phyloP scores from a whole-genome alignment of 2,888 invertebrate species.

The Neocrepidodera transversa region DNA sequence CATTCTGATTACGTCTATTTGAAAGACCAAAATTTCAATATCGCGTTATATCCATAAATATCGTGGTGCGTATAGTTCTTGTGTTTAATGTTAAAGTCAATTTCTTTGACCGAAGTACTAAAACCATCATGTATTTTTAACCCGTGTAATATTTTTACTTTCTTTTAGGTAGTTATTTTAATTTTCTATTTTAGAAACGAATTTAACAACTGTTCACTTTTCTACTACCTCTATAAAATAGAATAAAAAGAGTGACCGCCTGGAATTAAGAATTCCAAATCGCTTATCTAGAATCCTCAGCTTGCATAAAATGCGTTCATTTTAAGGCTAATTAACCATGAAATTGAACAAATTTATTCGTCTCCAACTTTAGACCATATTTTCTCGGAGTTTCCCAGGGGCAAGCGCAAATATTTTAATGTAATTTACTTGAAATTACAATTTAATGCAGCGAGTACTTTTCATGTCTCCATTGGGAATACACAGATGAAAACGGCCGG shows the following conservation, averaged over 20 bases:
- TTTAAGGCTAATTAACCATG: conserved; percentile 31
- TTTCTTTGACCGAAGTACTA: no score
- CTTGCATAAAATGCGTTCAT: conserved; percentile 25
- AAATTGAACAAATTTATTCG: conserved; percentile 32
- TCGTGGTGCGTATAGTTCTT: no score
- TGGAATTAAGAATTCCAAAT: conserved; percentile 1
- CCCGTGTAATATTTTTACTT: no score
- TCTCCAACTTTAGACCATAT: conserved; percentile 29
- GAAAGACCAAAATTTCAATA: no score
- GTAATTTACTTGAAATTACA: conserved; percentile 34
- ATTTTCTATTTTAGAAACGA: no score
- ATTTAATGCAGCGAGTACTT: conserved; percentile 31
- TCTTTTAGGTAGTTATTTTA: no score
- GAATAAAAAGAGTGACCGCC: not conserved
- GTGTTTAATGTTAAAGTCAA: no score
- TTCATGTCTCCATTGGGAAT: conserved; percentile 34
- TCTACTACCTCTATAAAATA: no score
- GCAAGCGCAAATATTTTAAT: conserved; percentile 29
- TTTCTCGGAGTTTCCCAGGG: conserved; percentile 23
- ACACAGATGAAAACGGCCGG: conserved; percentile 17
- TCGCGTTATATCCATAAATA: no score
- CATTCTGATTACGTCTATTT: no score
- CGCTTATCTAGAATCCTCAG: not conserved
- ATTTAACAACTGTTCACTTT: no score
- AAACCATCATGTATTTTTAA: no score